Evolutionary conservation across 2,888 invertebrate species (phyloP).

Genomic region (Zygaena filipendulae): DNA sequence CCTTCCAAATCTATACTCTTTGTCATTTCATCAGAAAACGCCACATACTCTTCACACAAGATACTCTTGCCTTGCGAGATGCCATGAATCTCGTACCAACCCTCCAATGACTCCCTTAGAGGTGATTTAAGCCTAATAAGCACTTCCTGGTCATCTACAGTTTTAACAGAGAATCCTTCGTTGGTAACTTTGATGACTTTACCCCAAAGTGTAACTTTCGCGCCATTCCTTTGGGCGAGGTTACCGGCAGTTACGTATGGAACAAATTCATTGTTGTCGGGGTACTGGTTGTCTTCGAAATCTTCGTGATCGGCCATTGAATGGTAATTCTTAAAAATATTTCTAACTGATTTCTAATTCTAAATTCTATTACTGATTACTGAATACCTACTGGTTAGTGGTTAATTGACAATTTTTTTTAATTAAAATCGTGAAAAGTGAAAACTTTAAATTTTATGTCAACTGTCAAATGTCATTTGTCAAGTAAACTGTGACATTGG

Average conservation of each 20-base stretch:
- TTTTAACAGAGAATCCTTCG: constrained; percentile 55
- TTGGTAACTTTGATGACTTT: constrained; percentile 53
- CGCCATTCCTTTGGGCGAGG: constrained; percentile 51
- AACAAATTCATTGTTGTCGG: constrained; percentile 56
- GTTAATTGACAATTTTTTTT: no score
- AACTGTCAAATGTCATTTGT: no score
- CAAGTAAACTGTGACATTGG: no score
- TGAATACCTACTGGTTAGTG: constrained; percentile 6
- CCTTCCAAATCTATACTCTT: constrained; percentile 53
- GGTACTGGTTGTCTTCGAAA: constrained; percentile 55
- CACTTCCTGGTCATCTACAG: constrained; percentile 58
- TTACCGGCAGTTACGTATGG: constrained; percentile 59
- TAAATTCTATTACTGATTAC: background rate
- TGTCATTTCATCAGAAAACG: constrained; percentile 42
- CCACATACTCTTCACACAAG: constrained; percentile 53
- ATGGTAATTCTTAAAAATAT: constrained; percentile 3
- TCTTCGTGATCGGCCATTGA: constrained; percentile 60
- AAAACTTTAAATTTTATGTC: no score
- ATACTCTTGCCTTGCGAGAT: constrained; percentile 54
- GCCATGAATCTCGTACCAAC: constrained; percentile 60
- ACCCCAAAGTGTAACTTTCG: constrained; percentile 57
- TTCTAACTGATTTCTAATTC: background rate
- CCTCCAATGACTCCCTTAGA: constrained; percentile 47
- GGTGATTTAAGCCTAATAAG: constrained; percentile 44
- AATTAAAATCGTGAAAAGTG: no score